These are phyloP conservation scores for Hozukius guyotensis DNA, from an alignment of 2,797 vertebrate genomes.

Conservation along the genomic window DNA sequence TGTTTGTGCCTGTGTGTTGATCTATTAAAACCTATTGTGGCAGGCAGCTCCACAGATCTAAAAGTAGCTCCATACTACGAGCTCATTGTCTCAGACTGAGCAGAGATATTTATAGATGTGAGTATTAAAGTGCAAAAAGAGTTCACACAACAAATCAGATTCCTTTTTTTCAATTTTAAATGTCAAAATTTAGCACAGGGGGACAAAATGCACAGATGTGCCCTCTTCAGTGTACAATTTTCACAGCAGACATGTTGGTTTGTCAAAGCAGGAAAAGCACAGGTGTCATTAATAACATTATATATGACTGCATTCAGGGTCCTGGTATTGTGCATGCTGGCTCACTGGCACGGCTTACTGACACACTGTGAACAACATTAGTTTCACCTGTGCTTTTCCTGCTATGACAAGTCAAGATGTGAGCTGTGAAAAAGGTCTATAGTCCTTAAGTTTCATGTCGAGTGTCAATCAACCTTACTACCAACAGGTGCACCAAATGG, in stretches of 20 bases:
- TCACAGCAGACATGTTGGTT: too few species aligned
- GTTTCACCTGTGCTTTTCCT: too few species aligned
- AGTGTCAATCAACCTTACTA: too few species aligned
- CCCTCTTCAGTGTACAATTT: background rate
- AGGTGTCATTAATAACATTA: too few species aligned
- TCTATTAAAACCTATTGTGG: background rate
- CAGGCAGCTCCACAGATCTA: constrained; percentile 1
- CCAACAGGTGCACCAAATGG: too few species aligned
- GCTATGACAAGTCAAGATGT: background rate
- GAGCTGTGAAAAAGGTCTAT: background rate
- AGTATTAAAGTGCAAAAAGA: background rate
- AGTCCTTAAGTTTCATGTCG: background rate
- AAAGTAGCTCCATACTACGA: background rate
- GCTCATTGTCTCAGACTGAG: constrained; percentile 2
- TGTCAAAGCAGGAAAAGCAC: too few species aligned
- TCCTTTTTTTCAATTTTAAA: background rate
- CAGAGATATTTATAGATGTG: constrained; percentile 8
- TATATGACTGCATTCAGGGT: background rate
- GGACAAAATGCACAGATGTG: background rate
- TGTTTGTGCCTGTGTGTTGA: background rate
- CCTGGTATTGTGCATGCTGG: background rate
- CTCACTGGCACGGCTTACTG: background rate
- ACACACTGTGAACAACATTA: too few species aligned
- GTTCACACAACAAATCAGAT: background rate
- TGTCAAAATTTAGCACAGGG: background rate